Conservation (phyloP, 2,797 vertebrate species). For the Lutra lutra region DNA sequence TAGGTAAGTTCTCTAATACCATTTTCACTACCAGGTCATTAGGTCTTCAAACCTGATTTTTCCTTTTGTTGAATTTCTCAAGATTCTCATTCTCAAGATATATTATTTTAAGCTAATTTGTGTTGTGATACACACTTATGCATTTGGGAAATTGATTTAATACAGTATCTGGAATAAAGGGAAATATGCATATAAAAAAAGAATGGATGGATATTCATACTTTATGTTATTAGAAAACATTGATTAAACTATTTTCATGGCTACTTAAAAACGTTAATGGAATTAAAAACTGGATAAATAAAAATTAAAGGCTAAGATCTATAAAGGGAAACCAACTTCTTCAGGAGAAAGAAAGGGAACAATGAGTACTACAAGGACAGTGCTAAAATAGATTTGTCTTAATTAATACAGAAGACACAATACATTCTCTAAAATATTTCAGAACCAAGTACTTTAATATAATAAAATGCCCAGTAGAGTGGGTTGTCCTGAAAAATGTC, state of each 20-base stretch:
- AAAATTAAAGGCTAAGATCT: background rate
- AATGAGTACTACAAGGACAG: background rate
- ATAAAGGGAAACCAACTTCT: slow-evolving; percentile 13
- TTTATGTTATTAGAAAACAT: slow-evolving; percentile 10
- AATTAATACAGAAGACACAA: slow-evolving; percentile 1
- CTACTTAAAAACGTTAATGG: background rate
- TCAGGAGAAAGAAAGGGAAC: background rate
- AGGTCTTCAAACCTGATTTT: no score
- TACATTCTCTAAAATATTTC: slow-evolving; percentile 24
- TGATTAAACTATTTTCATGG: slow-evolving; percentile 5
- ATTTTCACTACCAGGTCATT: background rate
- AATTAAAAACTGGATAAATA: background rate
- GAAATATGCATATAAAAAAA: background rate
- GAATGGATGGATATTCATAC: background rate
- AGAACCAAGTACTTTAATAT: slow-evolving; percentile 44
- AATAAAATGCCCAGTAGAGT: slow-evolving; percentile 64
- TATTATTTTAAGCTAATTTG: background rate
- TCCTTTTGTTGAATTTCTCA: background rate
- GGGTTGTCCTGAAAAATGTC: slow-evolving; percentile 55
- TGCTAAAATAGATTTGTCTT: slow-evolving; percentile 46
- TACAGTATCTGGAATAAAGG: background rate
- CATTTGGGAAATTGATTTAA: slow-evolving; percentile 30
- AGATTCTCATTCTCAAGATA: slow-evolving; percentile 33
- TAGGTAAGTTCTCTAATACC: background rate
- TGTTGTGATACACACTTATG: background rate